Evolutionary conservation across 2,888 invertebrate genomes (phyloP).

Genomic region (Aproaerema taeniolella): DNA sequence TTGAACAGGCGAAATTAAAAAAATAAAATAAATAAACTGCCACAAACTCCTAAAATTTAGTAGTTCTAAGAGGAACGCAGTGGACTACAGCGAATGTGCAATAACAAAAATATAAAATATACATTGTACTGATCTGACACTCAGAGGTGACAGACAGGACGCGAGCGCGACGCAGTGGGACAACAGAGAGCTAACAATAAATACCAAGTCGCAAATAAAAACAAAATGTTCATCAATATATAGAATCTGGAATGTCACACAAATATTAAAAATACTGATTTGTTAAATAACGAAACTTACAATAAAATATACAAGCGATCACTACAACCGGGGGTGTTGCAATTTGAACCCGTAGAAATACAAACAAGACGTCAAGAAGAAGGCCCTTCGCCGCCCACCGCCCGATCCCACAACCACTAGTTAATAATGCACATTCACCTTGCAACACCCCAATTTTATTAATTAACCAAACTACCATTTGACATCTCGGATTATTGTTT

Average conservation of each 20-base stretch:
- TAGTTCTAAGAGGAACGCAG: no score
- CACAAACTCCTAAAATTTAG: slow-evolving; percentile 27
- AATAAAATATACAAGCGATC: slow-evolving; percentile 56
- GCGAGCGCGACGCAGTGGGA: no score
- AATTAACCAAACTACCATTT: slow-evolving; percentile 30
- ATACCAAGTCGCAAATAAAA: slow-evolving; percentile 41
- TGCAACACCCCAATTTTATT: slow-evolving; percentile 49
- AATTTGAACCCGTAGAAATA: slow-evolving; percentile 43
- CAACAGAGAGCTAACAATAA: slow-evolving; percentile 49
- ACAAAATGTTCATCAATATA: slow-evolving; percentile 30
- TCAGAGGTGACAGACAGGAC: slow-evolving; percentile 16
- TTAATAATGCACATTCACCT: slow-evolving; percentile 44
- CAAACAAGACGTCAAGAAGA: no score
- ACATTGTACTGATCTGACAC: slow-evolving; percentile 39
- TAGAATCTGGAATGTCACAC: slow-evolving; percentile 74
- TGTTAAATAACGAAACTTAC: slow-evolving; percentile 66
- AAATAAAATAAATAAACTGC: slow-evolving; percentile 29
- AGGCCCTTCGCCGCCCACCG: slow-evolving; percentile 1
- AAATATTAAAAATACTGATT: slow-evolving; percentile 75
- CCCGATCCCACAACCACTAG: slow-evolving; percentile 19
- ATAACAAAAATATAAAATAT: slow-evolving; percentile 33
- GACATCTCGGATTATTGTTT: slow-evolving; percentile 34
- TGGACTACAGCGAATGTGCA: no score
- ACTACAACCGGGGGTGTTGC: slow-evolving; percentile 50
- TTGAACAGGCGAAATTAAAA: slow-evolving; percentile 19